Conservation (phyloP, 2,113 vertebrate species). For the Sphaerodactylus townsendi region DNA sequence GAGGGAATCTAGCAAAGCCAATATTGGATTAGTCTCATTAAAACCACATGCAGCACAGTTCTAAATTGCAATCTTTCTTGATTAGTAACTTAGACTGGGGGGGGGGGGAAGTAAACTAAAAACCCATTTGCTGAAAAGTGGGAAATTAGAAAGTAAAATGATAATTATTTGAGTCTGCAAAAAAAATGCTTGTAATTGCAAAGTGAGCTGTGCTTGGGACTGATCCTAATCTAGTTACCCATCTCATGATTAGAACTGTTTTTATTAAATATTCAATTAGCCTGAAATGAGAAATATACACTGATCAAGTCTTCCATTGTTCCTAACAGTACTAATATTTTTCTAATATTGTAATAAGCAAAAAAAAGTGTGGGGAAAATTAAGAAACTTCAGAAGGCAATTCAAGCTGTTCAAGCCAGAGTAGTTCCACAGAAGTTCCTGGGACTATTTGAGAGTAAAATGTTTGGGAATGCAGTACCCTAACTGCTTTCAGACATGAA, state of each 20-base stretch:
- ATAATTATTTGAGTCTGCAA: not conserved
- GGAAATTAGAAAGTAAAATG: not conserved
- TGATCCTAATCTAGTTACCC: not conserved
- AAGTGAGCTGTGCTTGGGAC: not conserved
- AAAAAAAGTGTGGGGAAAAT: not conserved
- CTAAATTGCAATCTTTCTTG: not conserved
- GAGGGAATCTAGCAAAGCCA: not conserved
- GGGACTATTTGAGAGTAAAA: too few species aligned
- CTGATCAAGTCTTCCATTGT: not conserved
- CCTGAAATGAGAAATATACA: not conserved
- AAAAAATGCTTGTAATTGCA: constrained; percentile 6
- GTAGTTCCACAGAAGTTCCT: too few species aligned
- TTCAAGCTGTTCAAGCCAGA: too few species aligned
- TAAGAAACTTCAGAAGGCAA: too few species aligned
- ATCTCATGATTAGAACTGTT: not conserved
- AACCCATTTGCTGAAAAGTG: not conserved
- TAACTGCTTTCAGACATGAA: too few species aligned
- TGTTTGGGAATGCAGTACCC: too few species aligned
- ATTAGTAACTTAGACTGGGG: not conserved
- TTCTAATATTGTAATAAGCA: not conserved
- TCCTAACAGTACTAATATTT: not conserved
- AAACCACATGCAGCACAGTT: not conserved
- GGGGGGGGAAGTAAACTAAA: not conserved
- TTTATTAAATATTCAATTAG: not conserved
- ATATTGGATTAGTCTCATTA: not conserved